Percentiles rank a stretch among this genome's conserved stretches.
These are phyloP conservation scores for Oxygymnocypris stewartii DNA, from an alignment of 2,113 vertebrate species.

Conservation along the genomic window DNA sequence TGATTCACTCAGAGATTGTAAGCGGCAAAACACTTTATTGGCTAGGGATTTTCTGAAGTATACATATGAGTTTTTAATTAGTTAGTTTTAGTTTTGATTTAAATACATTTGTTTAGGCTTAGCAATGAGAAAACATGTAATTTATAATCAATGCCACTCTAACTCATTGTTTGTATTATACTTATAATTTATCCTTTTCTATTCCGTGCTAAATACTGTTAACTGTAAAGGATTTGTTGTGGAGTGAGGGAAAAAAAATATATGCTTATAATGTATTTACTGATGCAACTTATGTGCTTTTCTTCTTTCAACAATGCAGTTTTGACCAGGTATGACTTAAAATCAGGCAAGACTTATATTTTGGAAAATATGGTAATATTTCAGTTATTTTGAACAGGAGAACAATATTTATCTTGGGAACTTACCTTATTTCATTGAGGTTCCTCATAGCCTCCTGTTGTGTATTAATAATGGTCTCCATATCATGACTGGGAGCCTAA, in stretches of 20 bases:
- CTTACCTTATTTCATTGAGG: slow-evolving; percentile 88
- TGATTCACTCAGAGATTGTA: background rate
- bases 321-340: background rate
- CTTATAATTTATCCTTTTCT: background rate
- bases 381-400: background rate
- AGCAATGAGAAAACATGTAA: background rate
- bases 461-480: slow-evolving; percentile 76
- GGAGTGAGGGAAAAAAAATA: background rate
- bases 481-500: slow-evolving; percentile 78
- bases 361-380: background rate
- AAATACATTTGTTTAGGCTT: background rate
- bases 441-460: slow-evolving; percentile 89
- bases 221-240: background rate
- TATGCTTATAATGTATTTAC: background rate
- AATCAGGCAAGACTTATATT: background rate
- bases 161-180: background rate
- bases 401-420: background rate
- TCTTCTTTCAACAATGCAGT: background rate
- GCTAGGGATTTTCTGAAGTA: background rate
- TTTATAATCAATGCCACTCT: background rate
- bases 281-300: background rate
- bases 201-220: background rate
- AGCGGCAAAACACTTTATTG: background rate
- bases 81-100: background rate
- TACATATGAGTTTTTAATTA: background rate